Conservation (phyloP, 1,140 invertebrate species). For the Aphelenchoides besseyi region DNA sequence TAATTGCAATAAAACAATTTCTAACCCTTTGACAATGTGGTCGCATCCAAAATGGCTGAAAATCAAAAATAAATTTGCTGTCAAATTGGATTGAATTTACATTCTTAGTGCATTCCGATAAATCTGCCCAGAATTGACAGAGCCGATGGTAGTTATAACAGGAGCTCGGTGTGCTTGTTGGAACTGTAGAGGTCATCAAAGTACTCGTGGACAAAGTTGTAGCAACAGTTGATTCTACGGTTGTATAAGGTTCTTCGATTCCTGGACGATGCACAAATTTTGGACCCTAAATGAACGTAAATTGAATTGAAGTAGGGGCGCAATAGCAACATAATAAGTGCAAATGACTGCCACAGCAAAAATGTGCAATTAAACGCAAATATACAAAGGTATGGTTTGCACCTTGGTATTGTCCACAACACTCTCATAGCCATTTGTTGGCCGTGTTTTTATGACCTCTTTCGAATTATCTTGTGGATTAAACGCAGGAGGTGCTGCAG, state of each 20-base stretch:
- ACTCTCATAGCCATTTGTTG: background rate
- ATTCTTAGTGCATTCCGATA: slow-evolving; percentile 50
- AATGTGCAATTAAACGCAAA: background rate
- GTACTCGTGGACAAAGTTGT: slow-evolving; percentile 6
- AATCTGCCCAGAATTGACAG: slow-evolving; percentile 47
- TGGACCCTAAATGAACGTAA: slow-evolving; percentile 5
- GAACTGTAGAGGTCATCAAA: slow-evolving; percentile 19
- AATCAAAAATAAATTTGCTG: background rate
- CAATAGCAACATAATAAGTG: background rate
- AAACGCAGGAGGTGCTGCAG: slow-evolving; percentile 1
- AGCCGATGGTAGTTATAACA: slow-evolving; percentile 47
- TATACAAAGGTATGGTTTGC: background rate
- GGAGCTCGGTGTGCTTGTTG: slow-evolving; percentile 28
- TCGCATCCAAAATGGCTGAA: slow-evolving; percentile 47
- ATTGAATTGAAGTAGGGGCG: background rate
- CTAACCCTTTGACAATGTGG: slow-evolving; percentile 48
- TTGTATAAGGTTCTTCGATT: background rate
- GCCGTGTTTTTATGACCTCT: background rate
- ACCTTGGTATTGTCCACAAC: background rate
- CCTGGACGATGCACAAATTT: background rate
- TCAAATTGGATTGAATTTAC: background rate
- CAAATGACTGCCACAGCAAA: slow-evolving; percentile 9
- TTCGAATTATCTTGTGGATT: background rate
- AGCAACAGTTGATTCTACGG: background rate
- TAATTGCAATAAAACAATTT: too few species aligned